Percentiles rank a stretch among this genome's conserved stretches.
Evolutionary conservation across 2,888 invertebrate species (phyloP).

Genomic region (Oxyscelio sp.): DNA sequence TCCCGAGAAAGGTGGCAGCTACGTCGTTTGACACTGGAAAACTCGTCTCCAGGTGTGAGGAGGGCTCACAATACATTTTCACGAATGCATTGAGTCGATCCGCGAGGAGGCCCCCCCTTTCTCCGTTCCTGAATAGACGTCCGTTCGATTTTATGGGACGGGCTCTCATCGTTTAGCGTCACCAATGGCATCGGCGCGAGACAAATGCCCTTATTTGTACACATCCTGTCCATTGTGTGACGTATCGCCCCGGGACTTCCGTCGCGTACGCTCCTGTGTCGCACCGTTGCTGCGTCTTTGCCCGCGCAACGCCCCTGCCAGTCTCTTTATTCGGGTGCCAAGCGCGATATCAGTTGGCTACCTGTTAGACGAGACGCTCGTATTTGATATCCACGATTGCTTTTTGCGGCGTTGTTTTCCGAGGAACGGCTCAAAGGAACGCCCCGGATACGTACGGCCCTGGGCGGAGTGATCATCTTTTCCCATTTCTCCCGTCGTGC

Average conservation of each 20-base stretch:
- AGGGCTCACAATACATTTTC: constrained; percentile 85
- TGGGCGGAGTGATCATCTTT: constrained; percentile 45
- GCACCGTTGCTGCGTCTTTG: background rate
- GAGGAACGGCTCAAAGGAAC: constrained; percentile 33
- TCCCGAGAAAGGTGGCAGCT: constrained; percentile 36
- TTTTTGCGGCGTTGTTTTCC: constrained; percentile 53
- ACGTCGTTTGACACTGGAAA: constrained; percentile 51
- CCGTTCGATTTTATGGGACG: constrained; percentile 77
- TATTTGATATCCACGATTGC: constrained; percentile 54
- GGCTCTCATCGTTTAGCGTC: constrained; percentile 82
- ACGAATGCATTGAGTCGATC: constrained; percentile 79
- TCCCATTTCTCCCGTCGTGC: constrained; percentile 16
- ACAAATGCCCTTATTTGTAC: constrained; percentile 88
- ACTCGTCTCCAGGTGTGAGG: constrained; percentile 84
- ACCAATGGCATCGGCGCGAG: constrained; percentile 84
- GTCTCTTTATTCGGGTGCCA: constrained; percentile 54
- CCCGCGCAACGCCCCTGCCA: constrained; percentile 31
- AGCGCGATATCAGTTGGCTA: constrained; percentile 65
- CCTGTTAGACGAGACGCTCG: constrained; percentile 54
- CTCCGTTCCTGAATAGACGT: constrained; percentile 81
- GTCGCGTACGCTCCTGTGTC: background rate
- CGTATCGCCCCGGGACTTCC: constrained; percentile 75
- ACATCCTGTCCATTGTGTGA: constrained; percentile 88
- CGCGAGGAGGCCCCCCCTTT: constrained; percentile 78
- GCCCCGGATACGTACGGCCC: constrained; percentile 66